Evolutionary conservation across 1,140 invertebrate genomes (phyloP).

Genomic region (Drosophila suzukii): DNA sequence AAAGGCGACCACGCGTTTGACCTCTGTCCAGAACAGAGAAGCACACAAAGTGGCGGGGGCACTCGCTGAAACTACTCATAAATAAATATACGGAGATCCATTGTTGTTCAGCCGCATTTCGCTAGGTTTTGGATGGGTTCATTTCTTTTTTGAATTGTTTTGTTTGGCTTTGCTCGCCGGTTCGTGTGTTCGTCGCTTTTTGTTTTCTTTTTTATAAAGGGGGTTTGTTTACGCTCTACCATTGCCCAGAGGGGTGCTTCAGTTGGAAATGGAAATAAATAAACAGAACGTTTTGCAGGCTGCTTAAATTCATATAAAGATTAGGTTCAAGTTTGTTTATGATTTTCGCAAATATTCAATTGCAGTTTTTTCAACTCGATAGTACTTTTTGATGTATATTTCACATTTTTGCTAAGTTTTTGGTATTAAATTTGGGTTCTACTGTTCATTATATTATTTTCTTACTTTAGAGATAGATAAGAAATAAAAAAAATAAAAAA

Average conservation of each 20-base stretch:
- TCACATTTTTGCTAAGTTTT: background rate
- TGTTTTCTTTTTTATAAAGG: conserved; percentile 20
- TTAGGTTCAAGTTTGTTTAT: conserved; percentile 32
- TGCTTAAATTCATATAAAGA: conserved; percentile 45
- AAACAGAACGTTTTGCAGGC: conserved; percentile 36
- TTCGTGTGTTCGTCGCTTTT: conserved; percentile 46
- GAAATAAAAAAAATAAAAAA: no score
- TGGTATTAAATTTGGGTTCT: no score
- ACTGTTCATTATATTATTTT: no score
- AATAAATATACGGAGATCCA: conserved; percentile 64
- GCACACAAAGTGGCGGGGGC: conserved; percentile 19
- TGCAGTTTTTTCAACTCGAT: background rate
- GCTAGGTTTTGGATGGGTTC: conserved; percentile 9
- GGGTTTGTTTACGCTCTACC: conserved; percentile 38
- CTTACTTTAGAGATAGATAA: no score
- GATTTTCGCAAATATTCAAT: conserved; percentile 18
- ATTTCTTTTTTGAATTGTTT: conserved; percentile 53
- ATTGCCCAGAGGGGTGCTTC: conserved; percentile 30
- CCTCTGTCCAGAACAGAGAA: conserved; percentile 24
- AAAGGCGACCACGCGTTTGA: conserved; percentile 72
- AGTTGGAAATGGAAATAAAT: conserved; percentile 41
- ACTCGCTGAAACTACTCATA: conserved; percentile 70
- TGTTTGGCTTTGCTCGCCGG: conserved; percentile 66
- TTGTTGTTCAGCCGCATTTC: conserved; percentile 59
- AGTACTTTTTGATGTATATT: background rate